phyloP scores from a whole-genome alignment of 1,140 invertebrate genomes.

The Lepidurus couesii region DNA sequence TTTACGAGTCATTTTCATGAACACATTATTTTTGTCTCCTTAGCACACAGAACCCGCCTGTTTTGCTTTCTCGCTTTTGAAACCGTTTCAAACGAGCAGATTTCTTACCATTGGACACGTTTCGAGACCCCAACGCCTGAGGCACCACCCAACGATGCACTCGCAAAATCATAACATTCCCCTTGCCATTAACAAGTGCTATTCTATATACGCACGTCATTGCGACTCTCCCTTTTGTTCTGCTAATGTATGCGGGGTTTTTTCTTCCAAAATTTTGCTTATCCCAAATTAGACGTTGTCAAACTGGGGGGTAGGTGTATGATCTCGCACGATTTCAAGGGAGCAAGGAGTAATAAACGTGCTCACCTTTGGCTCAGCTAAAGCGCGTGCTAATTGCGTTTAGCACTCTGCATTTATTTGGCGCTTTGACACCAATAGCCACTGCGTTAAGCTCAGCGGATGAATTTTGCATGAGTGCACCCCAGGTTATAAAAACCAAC shows the following conservation, averaged over 20 bases:
- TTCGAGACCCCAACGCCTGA: neutral
- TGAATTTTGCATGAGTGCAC: neutral
- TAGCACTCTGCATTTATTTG: conserved; percentile 1
- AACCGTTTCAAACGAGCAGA: neutral
- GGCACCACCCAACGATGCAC: no score
- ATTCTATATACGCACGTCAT: no score
- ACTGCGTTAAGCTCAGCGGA: neutral
- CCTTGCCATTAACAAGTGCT: no score
- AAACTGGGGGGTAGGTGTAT: no score
- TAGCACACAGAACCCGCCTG: neutral
- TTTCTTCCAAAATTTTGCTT: no score
- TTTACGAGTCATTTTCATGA: neutral
- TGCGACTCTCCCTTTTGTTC: no score
- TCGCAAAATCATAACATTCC: no score
- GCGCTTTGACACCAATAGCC: neutral
- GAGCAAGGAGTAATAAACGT: no score
- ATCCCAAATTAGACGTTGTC: no score
- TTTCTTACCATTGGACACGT: neutral
- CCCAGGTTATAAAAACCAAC: neutral
- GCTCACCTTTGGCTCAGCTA: neutral
- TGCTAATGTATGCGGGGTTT: no score
- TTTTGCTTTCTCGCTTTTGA: neutral
- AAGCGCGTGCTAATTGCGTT: neutral
- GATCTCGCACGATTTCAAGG: no score
- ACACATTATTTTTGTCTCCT: neutral